These are phyloP conservation scores for Scomberomorus guttatus DNA, from an alignment of 2,797 vertebrate genomes.

Conservation along the genomic window DNA sequence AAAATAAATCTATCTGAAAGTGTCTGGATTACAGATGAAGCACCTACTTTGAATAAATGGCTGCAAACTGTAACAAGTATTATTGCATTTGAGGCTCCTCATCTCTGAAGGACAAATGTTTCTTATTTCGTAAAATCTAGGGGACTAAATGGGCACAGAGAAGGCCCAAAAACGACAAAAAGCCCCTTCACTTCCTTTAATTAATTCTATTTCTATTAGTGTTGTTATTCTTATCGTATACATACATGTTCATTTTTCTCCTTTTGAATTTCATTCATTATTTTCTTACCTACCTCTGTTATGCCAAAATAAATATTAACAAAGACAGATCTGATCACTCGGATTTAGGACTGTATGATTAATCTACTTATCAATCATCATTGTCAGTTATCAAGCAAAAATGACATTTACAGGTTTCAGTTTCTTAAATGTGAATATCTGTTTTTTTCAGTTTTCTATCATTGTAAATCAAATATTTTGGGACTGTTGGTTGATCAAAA, in stretches of 20 bases:
- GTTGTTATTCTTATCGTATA: neutral
- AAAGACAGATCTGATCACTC: neutral
- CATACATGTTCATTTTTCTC: neutral
- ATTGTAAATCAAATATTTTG: too few relatives aligned
- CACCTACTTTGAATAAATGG: neutral
- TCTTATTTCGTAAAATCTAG: neutral
- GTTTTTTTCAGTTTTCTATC: too few relatives aligned
- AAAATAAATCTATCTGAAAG: neutral
- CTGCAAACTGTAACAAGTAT: neutral
- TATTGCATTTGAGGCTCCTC: neutral
- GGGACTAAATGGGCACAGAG: neutral
- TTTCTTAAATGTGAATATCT: neutral
- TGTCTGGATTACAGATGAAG: neutral
- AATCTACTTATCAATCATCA: neutral
- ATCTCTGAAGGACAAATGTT: slow-evolving; percentile 9
- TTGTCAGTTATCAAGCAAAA: neutral
- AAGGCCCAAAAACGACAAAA: neutral
- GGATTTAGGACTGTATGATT: slow-evolving; percentile 1
- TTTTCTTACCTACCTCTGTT: neutral
- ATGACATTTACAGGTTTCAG: neutral
- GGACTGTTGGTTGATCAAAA: too few relatives aligned
- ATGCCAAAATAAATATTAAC: neutral
- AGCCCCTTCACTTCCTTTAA: neutral
- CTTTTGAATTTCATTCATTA: neutral
- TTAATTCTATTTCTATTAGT: neutral